Evolutionary conservation across 2,797 vertebrate genomes (phyloP).

Genomic region (Eremophila alpestris): DNA sequence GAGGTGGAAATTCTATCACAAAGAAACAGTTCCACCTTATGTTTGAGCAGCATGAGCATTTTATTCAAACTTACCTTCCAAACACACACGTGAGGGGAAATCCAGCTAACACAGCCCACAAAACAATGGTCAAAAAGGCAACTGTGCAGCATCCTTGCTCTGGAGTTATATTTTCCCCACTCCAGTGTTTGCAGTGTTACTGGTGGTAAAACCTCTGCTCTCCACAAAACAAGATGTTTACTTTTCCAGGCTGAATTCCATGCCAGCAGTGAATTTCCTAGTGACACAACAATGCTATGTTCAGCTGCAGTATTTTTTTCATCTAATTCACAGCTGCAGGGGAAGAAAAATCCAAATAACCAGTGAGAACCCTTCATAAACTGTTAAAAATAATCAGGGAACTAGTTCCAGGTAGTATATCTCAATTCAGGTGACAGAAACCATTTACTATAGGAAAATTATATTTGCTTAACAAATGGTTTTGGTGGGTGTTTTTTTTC

Average conservation of each 20-base stretch:
- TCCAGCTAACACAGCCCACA: background rate
- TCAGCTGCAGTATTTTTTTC: conserved; percentile 28
- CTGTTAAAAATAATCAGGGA: conserved; percentile 16
- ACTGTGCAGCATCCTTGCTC: background rate
- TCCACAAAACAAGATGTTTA: conserved; percentile 48
- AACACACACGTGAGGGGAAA: background rate
- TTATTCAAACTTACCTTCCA: background rate
- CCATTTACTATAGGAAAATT: background rate
- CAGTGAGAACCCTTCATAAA: conserved; percentile 21
- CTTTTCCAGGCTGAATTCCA: conserved; percentile 38
- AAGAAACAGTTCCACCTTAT: conserved; percentile 38
- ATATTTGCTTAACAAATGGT: background rate
- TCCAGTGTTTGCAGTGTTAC: background rate
- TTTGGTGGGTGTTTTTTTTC: background rate
- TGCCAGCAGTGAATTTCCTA: conserved; percentile 20
- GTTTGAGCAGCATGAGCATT: background rate
- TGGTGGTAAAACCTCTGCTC: conserved; percentile 19
- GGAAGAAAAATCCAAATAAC: background rate
- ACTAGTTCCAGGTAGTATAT: background rate
- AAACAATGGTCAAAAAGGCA: background rate
- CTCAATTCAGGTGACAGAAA: background rate
- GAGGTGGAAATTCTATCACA: background rate
- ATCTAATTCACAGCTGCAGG: conserved; percentile 51
- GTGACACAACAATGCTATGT: conserved; percentile 18
- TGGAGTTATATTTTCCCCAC: conserved; percentile 27